Percentiles rank a stretch among this genome's conserved stretches.
These are phyloP conservation scores for Pseudotriccus pelzelni DNA, from an alignment of 2,797 vertebrate genomes.

Conservation along the genomic window DNA sequence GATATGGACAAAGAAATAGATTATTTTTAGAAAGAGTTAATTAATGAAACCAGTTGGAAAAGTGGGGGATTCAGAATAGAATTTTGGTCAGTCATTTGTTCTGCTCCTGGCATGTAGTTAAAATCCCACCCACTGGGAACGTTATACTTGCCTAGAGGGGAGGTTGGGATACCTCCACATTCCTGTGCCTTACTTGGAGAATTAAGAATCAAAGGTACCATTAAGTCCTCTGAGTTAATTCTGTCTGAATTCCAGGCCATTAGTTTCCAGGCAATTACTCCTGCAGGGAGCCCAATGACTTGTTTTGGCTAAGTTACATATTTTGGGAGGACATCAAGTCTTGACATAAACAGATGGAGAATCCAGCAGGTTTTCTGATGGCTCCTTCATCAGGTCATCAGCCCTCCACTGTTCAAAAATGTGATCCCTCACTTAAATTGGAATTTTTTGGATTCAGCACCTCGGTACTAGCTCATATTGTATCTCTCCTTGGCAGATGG, in stretches of 20 bases:
- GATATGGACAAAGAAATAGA: not conserved
- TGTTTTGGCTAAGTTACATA: not conserved
- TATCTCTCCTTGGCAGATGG: not conserved
- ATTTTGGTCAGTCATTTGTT: not conserved
- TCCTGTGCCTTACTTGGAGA: not conserved
- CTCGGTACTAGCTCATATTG: not conserved
- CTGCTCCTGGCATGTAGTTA: not conserved
- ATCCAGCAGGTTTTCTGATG: constrained; percentile 3
- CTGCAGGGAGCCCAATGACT: not conserved
- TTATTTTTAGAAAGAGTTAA: not conserved
- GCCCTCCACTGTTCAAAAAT: not conserved
- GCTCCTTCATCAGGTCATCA: constrained; percentile 16
- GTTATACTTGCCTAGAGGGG: not conserved
- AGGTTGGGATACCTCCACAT: not conserved
- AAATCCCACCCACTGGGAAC: not conserved
- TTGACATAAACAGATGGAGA: constrained; percentile 15
- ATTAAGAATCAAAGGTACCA: not conserved
- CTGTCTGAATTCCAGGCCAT: not conserved
- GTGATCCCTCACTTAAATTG: not conserved
- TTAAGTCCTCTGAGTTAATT: not conserved
- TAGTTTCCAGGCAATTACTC: not conserved
- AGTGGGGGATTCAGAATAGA: not conserved
- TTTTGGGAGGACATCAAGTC: constrained; percentile 4
- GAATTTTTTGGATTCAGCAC: not conserved
- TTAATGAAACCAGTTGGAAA: not conserved